Percentiles rank a stretch among this genome's conserved stretches.
Conservation (phyloP, 2,113 vertebrate species). For the Indicator indicator region DNA sequence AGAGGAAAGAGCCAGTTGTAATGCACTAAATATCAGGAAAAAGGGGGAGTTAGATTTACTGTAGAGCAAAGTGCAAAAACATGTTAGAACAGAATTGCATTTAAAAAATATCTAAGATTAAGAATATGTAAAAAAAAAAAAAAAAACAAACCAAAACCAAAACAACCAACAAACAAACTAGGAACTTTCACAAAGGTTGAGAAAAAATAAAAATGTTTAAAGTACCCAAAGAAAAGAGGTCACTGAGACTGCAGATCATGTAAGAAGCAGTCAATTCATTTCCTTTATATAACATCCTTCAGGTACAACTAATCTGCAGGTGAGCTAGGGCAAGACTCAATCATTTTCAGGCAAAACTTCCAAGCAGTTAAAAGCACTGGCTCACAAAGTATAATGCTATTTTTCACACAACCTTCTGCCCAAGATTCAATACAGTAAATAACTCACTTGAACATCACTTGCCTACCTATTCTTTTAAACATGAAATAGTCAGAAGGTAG, state of each 20-base stretch:
- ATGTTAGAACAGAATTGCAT: neutral
- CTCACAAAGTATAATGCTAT: neutral
- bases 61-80: neutral
- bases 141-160: too few relatives aligned
- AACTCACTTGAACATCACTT: neutral
- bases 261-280: conserved; percentile 8
- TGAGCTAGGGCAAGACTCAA: neutral
- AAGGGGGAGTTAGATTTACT: neutral
- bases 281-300: neutral
- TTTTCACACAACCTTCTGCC: conserved; percentile 4
- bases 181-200: neutral
- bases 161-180: neutral
- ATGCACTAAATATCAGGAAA: neutral
- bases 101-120: neutral
- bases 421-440: neutral
- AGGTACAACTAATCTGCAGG: conserved; percentile 29
- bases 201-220: neutral
- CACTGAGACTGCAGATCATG: neutral
- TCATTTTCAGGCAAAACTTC: neutral
- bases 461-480: neutral
- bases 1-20: neutral
- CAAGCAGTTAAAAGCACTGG: neutral
- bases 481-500: conserved; percentile 2
- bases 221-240: neutral
- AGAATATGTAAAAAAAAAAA: neutral